Evolutionary conservation across 2,888 invertebrate species (phyloP), one percentile per base, ranked within the genome.

Genomic region (Megastigmus dorsalis): DNA sequence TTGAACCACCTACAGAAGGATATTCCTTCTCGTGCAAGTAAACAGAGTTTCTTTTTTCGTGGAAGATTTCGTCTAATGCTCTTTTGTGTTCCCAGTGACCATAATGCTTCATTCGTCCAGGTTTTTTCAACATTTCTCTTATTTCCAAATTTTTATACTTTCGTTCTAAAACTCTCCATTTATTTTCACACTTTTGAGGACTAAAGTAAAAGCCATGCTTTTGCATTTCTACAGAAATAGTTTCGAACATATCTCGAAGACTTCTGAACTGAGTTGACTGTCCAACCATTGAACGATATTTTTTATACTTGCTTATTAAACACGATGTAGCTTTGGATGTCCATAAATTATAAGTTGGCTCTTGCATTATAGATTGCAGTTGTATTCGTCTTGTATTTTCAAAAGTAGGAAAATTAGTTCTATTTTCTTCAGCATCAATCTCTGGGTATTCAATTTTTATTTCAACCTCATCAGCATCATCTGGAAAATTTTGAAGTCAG

Each of bases 111-210:
- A 86, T 85, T 76, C 85, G 81, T 0, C 86, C 86, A 0, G 86
- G 86, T 26, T 84, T 86, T 60, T 86, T 86, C 10, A 84, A 23
- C 41, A 80, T 80, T 33, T 86, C 84, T 3, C 86, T 80, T n/a
- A 80, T 79, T 7, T 84, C 81, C 2, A 86, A 80, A 60, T 86
- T 86, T 70, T 85, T 86, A 71, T 86, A 86, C 45, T 86, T 86
- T 9, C 86, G 81, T 48, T 86, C 86, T 1, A 86, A 72, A 0
- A 86, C 86, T 9, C 85, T 81, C 86, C 86, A 86, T 65, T 86
- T 86, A 74, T 86, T 86, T 65, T 86, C 86, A 67, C 86, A 86
- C 48, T 86, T 86, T 62, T 86, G 86, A 0, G 86, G 80, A 55
- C 82, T 86, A 59, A 86, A 86, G 74, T 77, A 81, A 59, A 82